Percentiles rank a stretch among this genome's conserved stretches.
Evolutionary conservation across 2,113 vertebrate species (phyloP).

Genomic region (Junco hyemalis): DNA sequence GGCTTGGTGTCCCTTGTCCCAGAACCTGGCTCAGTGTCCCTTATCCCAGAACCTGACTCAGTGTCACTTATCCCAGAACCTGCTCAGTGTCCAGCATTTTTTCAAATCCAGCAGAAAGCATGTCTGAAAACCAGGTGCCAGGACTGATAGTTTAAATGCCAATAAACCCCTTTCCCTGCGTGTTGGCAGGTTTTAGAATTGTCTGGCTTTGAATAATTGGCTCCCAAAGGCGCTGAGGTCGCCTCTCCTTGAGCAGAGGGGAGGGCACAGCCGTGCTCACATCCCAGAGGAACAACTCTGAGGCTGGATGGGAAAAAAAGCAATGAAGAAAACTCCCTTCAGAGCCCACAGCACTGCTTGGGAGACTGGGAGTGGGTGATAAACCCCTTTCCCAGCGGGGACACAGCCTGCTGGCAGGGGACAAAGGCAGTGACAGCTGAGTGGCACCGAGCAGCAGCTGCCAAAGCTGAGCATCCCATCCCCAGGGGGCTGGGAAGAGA

Average conservation of each 20-base stretch:
- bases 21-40: too few species aligned
- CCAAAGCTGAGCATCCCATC: not conserved
- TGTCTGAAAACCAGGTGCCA: not conserved
- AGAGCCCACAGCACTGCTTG: not conserved
- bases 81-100: not conserved
- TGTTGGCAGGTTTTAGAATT: not conserved
- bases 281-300: not conserved
- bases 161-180: not conserved
- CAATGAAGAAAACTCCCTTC: not conserved
- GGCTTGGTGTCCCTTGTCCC: not conserved
- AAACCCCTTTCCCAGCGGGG: accelerated
- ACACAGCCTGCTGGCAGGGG: not conserved
- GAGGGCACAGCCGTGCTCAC: not conserved
- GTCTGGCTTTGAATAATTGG: not conserved
- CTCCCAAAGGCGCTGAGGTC: not conserved
- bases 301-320: not conserved
- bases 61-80: not conserved
- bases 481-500: not conserved
- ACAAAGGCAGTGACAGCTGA: not conserved
- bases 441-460: not conserved
- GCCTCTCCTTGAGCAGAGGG: not conserved
- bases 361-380: not conserved
- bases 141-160: not conserved
- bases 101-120: accelerated
- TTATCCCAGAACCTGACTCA: not conserved